Evolutionary conservation across 92 coral and sea anemone genomes (phyloP).

Genomic region (Phenganax subtilis): DNA sequence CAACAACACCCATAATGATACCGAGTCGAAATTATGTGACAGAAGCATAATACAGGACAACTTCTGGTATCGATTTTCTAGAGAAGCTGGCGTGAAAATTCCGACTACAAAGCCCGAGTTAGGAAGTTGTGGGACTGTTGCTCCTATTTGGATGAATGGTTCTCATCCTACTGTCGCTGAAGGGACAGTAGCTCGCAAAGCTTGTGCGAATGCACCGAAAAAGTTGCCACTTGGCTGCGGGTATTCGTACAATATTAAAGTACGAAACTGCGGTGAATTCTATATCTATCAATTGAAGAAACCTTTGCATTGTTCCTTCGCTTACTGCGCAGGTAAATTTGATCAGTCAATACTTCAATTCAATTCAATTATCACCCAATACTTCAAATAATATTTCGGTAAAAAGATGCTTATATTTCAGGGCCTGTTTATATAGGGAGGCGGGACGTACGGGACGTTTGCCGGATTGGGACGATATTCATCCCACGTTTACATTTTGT

Average conservation of each 20-base stretch:
- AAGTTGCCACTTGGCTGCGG: not conserved
- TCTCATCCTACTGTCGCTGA: not conserved
- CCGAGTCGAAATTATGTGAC: not conserved
- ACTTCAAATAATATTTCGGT: too few relatives aligned
- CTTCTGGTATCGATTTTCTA: conserved; percentile 5
- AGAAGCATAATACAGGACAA: not conserved
- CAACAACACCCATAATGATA: not conserved
- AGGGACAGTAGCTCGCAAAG: not conserved
- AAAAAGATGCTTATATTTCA: too few relatives aligned
- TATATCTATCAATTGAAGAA: conserved; percentile 2
- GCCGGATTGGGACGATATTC: too few relatives aligned
- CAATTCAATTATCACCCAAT: too few relatives aligned
- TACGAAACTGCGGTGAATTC: not conserved
- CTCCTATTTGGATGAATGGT: conserved; percentile 1
- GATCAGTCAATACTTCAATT: not conserved
- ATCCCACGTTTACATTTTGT: too few relatives aligned
- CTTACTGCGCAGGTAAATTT: conserved; percentile 14
- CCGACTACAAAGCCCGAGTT: not conserved
- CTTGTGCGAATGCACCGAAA: not conserved
- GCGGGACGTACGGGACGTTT: too few relatives aligned
- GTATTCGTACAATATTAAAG: not conserved
- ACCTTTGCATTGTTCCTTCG: not conserved
- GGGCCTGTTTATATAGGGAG: too few relatives aligned
- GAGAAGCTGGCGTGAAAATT: conserved; percentile 13
- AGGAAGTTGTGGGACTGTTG: not conserved